phyloP scores from a whole-genome alignment of 2,888 invertebrate species.

The Drosophila sordidapex region DNA sequence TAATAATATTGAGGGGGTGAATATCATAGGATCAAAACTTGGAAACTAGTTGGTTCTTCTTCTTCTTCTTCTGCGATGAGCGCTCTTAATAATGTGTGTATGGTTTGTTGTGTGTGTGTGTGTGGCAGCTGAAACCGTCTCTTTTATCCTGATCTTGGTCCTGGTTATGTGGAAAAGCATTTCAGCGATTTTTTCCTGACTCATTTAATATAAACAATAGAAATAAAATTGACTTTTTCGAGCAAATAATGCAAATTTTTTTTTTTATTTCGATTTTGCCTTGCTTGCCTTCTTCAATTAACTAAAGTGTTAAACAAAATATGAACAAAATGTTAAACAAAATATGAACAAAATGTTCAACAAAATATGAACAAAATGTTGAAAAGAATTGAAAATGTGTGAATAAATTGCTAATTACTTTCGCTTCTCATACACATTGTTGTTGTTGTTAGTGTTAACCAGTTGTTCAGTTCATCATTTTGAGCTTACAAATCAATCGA shows the following conservation, averaged over 20 bases:
- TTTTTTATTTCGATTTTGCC: slow-evolving; percentile 49
- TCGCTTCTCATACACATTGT: not conserved
- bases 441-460: slow-evolving; percentile 1
- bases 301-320: slow-evolving; percentile 55
- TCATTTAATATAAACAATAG: slow-evolving; percentile 22
- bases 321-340: slow-evolving; percentile 21
- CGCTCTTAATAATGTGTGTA: slow-evolving; percentile 27
- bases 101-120: not conserved
- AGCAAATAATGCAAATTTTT: slow-evolving; percentile 62
- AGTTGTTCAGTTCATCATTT: slow-evolving; percentile 29
- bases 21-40: not conserved
- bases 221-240: not conserved
- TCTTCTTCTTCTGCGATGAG: slow-evolving; percentile 9
- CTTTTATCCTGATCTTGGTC: slow-evolving; percentile 55
- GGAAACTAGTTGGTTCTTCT: slow-evolving; percentile 12
- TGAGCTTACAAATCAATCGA: slow-evolving; percentile 58
- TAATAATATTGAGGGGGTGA: slow-evolving; percentile 9
- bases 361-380: slow-evolving; percentile 16
- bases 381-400: slow-evolving; percentile 4
- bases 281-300: slow-evolving; percentile 51
- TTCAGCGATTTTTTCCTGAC: not conserved
- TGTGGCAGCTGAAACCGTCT: slow-evolving; percentile 54
- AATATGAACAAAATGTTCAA: slow-evolving; percentile 21
- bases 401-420: not conserved
- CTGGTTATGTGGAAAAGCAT: slow-evolving; percentile 30